Evolutionary conservation across 2,888 invertebrate genomes (phyloP).

Genomic region (Diaprepes abbreviatus): DNA sequence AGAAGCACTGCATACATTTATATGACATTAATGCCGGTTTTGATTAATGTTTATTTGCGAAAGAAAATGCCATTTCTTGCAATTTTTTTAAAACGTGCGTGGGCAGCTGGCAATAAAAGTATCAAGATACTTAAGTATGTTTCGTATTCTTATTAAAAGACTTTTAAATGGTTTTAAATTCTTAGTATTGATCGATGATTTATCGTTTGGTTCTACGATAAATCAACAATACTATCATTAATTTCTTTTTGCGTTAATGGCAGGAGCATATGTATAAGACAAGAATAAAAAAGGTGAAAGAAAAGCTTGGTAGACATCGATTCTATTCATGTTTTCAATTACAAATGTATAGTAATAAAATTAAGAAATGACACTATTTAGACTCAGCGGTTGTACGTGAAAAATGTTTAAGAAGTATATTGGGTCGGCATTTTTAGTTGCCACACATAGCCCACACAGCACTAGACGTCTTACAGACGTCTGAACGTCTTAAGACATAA

Average conservation of each 20-base stretch:
- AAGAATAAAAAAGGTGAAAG: too few relatives aligned
- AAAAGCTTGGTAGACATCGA: too few relatives aligned
- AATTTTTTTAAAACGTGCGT: constrained; percentile 13
- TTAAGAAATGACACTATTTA: too few relatives aligned
- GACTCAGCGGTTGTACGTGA: too few relatives aligned
- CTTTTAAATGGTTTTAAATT: neutral
- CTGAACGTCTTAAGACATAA: too few relatives aligned
- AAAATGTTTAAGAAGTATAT: too few relatives aligned
- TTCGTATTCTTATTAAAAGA: neutral
- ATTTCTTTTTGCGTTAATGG: neutral
- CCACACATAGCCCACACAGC: too few relatives aligned
- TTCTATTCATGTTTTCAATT: too few relatives aligned
- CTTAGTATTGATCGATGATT: constrained; percentile 2
- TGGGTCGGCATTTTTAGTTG: too few relatives aligned
- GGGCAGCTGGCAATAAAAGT: constrained; percentile 16
- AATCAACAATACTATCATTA: neutral
- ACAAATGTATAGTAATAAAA: too few relatives aligned
- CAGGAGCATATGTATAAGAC: neutral
- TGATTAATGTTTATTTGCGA: constrained; percentile 33
- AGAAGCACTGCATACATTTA: neutral
- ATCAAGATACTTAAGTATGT: neutral
- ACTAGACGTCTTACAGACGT: too few relatives aligned
- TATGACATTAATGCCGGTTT: constrained; percentile 28
- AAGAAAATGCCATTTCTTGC: constrained; percentile 20
- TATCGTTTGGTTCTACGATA: neutral